Evolutionary conservation across 2,888 invertebrate species (phyloP).

Genomic region (Caenorhabditis sinica): DNA sequence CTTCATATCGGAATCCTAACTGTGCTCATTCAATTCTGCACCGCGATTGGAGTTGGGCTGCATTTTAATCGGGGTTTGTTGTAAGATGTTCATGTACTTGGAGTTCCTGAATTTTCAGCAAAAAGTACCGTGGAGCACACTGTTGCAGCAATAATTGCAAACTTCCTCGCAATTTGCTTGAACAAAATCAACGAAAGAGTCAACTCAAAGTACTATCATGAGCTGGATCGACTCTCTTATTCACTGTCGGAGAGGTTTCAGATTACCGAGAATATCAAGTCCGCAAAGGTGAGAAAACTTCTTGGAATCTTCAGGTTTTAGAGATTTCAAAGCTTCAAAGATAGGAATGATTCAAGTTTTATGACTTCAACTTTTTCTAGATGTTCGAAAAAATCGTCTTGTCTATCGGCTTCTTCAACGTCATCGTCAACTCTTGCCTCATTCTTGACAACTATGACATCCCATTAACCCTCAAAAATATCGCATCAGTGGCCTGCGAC

Average conservation of each 20-base stretch:
- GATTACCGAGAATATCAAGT: constrained; percentile 50
- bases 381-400: constrained; percentile 59
- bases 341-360: too few relatives aligned
- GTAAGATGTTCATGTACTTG: background rate
- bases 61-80: constrained; percentile 49
- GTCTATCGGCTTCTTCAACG: constrained; percentile 57
- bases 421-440: constrained; percentile 53
- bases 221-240: constrained; percentile 20
- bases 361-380: constrained; percentile 33
- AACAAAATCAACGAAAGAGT: constrained; percentile 49
- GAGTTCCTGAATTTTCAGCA: constrained; percentile 26
- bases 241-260: constrained; percentile 55
- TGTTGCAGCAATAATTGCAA: constrained; percentile 51
- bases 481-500: constrained; percentile 47
- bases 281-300: constrained; percentile 14
- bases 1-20: constrained; percentile 27
- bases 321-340: constrained; percentile 43
- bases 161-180: constrained; percentile 46
- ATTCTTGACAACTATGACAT: constrained; percentile 59
- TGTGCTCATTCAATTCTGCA: constrained; percentile 35
- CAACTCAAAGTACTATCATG: constrained; percentile 53
- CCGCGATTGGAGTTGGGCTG: constrained; percentile 27
- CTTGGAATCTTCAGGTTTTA: background rate
- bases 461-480: constrained; percentile 28
- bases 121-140: constrained; percentile 52